These are phyloP conservation scores for Drosophila birchii DNA, from an alignment of 2,888 invertebrate species.

Conservation along the genomic window DNA sequence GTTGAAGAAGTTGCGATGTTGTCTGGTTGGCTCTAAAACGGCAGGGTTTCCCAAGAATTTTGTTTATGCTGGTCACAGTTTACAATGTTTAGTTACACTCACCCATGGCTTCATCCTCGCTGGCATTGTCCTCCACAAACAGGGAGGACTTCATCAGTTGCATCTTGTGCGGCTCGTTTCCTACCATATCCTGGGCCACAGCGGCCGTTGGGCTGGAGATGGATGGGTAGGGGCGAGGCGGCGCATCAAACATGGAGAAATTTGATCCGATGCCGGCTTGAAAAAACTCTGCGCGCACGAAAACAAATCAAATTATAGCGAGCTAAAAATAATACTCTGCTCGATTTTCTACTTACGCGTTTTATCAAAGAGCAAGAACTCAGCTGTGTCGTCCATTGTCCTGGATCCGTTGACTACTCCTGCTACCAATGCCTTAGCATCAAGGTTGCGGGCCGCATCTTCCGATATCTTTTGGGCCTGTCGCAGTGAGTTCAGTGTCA, in stretches of 20 bases:
- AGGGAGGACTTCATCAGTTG: constrained; percentile 94
- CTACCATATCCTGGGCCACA: constrained; percentile 87
- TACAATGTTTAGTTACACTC: background rate
- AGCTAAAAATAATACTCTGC: background rate
- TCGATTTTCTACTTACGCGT: constrained; percentile 68
- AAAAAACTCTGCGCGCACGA: constrained; percentile 76
- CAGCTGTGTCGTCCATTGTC: constrained; percentile 79
- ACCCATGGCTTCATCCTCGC: constrained; percentile 68
- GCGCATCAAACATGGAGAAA: constrained; percentile 75
- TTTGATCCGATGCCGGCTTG: constrained; percentile 69
- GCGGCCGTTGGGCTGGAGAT: constrained; percentile 87
- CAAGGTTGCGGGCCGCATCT: constrained; percentile 69
- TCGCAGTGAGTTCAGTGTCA: constrained; percentile 60
- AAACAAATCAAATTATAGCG: background rate
- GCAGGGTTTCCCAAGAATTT: background rate
- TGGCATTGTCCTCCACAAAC: constrained; percentile 84
- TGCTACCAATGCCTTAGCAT: constrained; percentile 66
- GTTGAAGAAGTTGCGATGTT: constrained; percentile 51
- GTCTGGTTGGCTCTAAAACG: background rate
- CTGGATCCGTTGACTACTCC: constrained; percentile 61
- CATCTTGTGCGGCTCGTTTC: constrained; percentile 88
- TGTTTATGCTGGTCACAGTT: background rate
- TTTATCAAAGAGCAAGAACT: constrained; percentile 81
- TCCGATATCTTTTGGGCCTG: constrained; percentile 73
- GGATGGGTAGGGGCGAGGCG: constrained; percentile 26